Conservation (phyloP, 2,113 vertebrate species). For the Corydoras maculifer region DNA sequence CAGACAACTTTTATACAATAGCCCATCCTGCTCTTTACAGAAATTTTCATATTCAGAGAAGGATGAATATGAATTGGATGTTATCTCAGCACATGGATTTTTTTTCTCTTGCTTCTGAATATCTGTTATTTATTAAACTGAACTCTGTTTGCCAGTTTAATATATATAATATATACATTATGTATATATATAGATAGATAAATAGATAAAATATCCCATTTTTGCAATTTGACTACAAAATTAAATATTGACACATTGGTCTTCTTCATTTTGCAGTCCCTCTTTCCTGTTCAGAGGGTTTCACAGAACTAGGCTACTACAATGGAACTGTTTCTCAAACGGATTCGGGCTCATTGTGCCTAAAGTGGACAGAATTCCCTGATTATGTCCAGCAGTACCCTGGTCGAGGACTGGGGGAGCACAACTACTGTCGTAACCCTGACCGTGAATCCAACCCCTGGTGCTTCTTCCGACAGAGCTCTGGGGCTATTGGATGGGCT, state of each 20-base stretch:
- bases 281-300: slow-evolving; percentile 68
- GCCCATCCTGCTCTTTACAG: background rate
- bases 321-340: slow-evolving; percentile 79
- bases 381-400: slow-evolving; percentile 88
- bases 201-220: too few species aligned
- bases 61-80: background rate
- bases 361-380: slow-evolving; percentile 83
- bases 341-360: slow-evolving; percentile 72
- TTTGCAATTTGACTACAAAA: too few species aligned
- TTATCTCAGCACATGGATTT: background rate
- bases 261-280: slow-evolving; percentile 54
- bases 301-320: slow-evolving; percentile 77
- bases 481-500: slow-evolving; percentile 79
- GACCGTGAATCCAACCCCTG: slow-evolving; percentile 77
- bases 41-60: slow-evolving; percentile 13
- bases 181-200: too few species aligned
- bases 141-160: too few species aligned
- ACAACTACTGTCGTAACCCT: slow-evolving; percentile 84
- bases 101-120: background rate
- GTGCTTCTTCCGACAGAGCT: slow-evolving; percentile 85
- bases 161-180: too few species aligned
- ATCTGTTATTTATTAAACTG: background rate
- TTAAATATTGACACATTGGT: too few species aligned
- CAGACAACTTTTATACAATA: slow-evolving; percentile 7
- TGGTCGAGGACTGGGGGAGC: slow-evolving; percentile 77